A percentile compares a stretch with the other conserved stretches of the same genome.
Conservation (phyloP, 2,888 invertebrate genomes). For the Portevinia maculata region DNA sequence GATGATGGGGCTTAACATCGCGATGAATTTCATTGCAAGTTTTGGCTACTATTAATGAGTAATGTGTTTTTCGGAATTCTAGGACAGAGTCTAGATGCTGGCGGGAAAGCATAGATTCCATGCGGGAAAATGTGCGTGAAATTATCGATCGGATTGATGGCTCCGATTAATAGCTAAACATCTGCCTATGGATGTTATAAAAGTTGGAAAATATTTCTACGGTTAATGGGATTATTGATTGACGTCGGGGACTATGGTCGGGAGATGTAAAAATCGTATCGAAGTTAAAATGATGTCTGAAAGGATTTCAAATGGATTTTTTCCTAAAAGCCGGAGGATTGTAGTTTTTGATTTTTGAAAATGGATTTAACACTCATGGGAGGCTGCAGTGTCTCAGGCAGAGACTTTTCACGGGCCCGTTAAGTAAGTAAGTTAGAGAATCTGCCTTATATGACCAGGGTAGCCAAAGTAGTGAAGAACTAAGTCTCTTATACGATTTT, state of each 20-base stretch:
- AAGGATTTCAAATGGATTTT: neutral
- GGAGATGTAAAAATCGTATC: neutral
- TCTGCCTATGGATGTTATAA: slow-evolving; percentile 14
- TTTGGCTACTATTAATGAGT: slow-evolving; percentile 43
- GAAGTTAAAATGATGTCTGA: neutral
- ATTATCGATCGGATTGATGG: slow-evolving; percentile 10
- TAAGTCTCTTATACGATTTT: too few relatives aligned
- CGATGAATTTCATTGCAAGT: slow-evolving; percentile 51
- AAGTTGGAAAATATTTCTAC: slow-evolving; percentile 1
- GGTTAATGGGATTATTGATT: neutral
- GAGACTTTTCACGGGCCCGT: too few relatives aligned
- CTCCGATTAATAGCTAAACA: slow-evolving; percentile 23
- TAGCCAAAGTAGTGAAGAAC: too few relatives aligned
- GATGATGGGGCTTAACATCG: slow-evolving; percentile 16
- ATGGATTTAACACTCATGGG: too few relatives aligned
- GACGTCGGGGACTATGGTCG: neutral
- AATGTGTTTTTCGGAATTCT: slow-evolving; percentile 36
- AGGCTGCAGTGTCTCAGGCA: too few relatives aligned
- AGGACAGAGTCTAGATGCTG: slow-evolving; percentile 22
- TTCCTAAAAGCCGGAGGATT: too few relatives aligned
- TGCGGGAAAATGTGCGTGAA: slow-evolving; percentile 4
- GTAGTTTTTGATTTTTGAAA: too few relatives aligned
- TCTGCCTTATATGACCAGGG: too few relatives aligned
- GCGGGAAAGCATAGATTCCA: neutral
- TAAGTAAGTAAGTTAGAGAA: too few relatives aligned